A percentile compares a stretch with the other conserved stretches of the same genome.
These are phyloP conservation scores for Macrotis lagotis DNA, from an alignment of 2,113 vertebrate genomes.

Conservation along the genomic window DNA sequence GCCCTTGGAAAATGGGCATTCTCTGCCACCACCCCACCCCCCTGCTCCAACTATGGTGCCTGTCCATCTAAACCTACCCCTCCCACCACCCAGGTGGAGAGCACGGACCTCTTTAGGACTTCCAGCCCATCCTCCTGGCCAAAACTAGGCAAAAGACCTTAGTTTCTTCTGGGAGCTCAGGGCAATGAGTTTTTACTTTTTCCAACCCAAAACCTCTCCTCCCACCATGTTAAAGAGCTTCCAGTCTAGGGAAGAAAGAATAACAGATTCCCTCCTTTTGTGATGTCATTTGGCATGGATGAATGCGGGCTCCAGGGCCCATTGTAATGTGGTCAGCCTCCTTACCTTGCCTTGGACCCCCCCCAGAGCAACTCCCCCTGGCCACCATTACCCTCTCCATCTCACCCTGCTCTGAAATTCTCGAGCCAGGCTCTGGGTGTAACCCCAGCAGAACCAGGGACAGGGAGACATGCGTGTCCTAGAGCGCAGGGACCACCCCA, in stretches of 20 bases:
- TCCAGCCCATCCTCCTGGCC: background rate
- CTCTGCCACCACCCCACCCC: no score
- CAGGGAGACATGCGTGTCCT: background rate
- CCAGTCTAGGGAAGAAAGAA: background rate
- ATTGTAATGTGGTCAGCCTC: background rate
- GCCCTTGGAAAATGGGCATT: background rate
- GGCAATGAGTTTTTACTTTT: background rate
- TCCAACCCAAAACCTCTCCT: background rate
- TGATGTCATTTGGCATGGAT: background rate
- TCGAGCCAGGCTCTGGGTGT: background rate
- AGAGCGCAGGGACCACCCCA: no score
- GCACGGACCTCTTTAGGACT: background rate
- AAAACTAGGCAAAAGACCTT: background rate
- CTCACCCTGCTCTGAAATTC: no score
- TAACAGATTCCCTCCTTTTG: background rate
- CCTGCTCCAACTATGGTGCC: background rate
- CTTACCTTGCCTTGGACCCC: background rate
- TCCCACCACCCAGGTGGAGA: background rate
- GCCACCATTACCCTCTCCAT: background rate
- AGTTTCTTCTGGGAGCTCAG: background rate
- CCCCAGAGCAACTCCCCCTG: no score
- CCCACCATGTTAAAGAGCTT: background rate
- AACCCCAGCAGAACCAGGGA: background rate
- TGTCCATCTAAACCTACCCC: background rate
- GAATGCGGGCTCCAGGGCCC: background rate